Base-by-base conservation (phyloP, 2,888 invertebrate genomes). In the Ormyrus nitidulus region DNA sequence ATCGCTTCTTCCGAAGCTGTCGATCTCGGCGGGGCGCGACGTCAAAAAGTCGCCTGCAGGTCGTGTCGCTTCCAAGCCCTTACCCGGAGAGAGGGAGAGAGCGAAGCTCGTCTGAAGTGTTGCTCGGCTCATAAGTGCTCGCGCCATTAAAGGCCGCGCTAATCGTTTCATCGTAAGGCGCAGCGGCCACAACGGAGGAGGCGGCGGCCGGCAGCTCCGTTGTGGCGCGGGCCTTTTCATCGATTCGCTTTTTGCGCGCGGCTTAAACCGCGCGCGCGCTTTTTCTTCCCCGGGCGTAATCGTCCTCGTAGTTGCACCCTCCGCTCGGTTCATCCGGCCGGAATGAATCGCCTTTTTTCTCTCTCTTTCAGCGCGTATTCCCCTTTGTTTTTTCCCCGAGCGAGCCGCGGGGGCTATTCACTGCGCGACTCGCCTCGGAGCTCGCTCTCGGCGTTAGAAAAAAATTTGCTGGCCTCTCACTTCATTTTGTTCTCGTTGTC, bases 131-230 rank as follows among this genome's bases (percentile, higher is more conserved):
- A 44, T 11, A 56, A 34, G 44, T 9, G 10, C 5, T 9, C 44
- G 8, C 65, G 48, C 53, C 74, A 48, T 79, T 75, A 75, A 68
- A 68, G 58, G 68, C 68, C 19, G 66, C 62, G 49, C 75, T 81
- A 81, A 81, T 78, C 78, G 81, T 51, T 81, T 78, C 71, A 51
- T 62, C 78, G 81, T 78, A 78, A 78, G 62, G 59, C 69, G 19
- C 19, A 19, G 19, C 19, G 19, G 13, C 59, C 7, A 6, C 11
- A 54, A 54, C 68, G 62, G 62, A 19, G 2, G 66, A 46, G 19
- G 7, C 51, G 8, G 61, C 19, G 19, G 19, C 19, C 19, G 1
- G 19, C 19, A 19, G 19, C 19, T 19, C 19, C 19, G 19, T 19
- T 19, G 49, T 19, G 19, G 19, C 6, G n/a, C 44, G 19, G 19